phyloP scores from a whole-genome alignment of 2,888 invertebrate genomes.

The Leptinotarsa haldemani region DNA sequence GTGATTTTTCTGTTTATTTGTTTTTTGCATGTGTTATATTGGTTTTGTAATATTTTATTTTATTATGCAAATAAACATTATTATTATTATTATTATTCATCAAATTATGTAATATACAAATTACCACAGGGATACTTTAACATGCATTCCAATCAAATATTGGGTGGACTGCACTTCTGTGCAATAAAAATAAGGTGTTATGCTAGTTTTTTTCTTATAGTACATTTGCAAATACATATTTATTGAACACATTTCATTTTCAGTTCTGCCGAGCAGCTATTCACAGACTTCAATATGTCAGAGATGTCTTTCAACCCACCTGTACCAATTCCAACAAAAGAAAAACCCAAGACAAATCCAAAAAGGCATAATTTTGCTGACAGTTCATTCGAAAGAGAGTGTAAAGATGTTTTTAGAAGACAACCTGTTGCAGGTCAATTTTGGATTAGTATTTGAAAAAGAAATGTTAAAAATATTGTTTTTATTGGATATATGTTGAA shows the following conservation, averaged over 20 bases:
- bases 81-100: too few species aligned
- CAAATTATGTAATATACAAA: too few species aligned
- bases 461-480: conserved; percentile 19
- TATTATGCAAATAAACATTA: too few species aligned
- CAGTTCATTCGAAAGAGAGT: conserved; percentile 65
- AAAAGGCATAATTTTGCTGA: conserved; percentile 66
- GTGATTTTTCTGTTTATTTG: too few species aligned
- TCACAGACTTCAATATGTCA: conserved; percentile 74
- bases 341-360: conserved; percentile 60
- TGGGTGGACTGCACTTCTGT: too few species aligned
- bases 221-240: neutral
- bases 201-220: neutral
- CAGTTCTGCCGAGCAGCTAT: conserved; percentile 76
- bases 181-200: neutral
- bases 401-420: conserved; percentile 62
- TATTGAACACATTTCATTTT: conserved; percentile 39
- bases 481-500: too few species aligned
- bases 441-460: conserved; percentile 39
- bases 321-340: conserved; percentile 73
- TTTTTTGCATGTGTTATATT: too few species aligned
- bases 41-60: too few species aligned
- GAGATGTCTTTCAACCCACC: conserved; percentile 81
- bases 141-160: too few species aligned
- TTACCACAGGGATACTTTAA: too few species aligned
- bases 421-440: conserved; percentile 37